A percentile compares a stretch with the other conserved stretches of the same genome.
phyloP scores from a whole-genome alignment of 2,888 invertebrate genomes.

The Hirtodrosophila cameraria region DNA sequence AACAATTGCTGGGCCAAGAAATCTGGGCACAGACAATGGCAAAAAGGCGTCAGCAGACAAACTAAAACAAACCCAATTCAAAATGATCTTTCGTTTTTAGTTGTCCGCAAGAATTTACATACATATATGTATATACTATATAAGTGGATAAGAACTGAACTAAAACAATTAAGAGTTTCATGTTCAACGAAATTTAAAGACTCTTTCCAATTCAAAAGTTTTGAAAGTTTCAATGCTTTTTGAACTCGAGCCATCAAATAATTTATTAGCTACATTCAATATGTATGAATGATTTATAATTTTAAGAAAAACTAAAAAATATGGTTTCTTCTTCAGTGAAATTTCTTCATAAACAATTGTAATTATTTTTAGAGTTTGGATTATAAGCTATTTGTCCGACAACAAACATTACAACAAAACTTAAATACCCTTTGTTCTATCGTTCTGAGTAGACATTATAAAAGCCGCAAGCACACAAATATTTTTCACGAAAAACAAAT shows the following conservation, averaged over 20 bases:
- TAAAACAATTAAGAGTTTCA: not conserved
- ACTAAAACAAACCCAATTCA: conserved; percentile 11
- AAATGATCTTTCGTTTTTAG: conserved; percentile 32
- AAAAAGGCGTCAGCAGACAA: conserved; percentile 65
- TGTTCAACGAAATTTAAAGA: conserved; percentile 6
- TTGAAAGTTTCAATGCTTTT: no score
- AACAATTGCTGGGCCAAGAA: conserved; percentile 44
- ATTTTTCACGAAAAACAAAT: conserved; percentile 77
- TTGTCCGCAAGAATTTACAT: conserved; percentile 14
- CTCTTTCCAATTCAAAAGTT: conserved; percentile 13
- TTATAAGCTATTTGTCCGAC: not conserved
- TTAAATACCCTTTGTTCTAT: conserved; percentile 36
- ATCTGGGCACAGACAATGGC: conserved; percentile 56
- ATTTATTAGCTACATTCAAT: not conserved
- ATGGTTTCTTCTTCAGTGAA: no score
- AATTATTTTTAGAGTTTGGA: no score
- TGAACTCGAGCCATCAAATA: no score
- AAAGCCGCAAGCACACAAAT: conserved; percentile 61
- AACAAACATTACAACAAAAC: conserved; percentile 29
- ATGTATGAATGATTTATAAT: no score
- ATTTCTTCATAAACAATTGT: no score
- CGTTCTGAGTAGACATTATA: conserved; percentile 37
- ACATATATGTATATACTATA: conserved; percentile 1
- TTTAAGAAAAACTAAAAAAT: no score
- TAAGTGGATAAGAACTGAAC: conserved; percentile 1